phyloP scores from a whole-genome alignment of 2,888 invertebrate genomes.

The Dendrolimus pini region DNA sequence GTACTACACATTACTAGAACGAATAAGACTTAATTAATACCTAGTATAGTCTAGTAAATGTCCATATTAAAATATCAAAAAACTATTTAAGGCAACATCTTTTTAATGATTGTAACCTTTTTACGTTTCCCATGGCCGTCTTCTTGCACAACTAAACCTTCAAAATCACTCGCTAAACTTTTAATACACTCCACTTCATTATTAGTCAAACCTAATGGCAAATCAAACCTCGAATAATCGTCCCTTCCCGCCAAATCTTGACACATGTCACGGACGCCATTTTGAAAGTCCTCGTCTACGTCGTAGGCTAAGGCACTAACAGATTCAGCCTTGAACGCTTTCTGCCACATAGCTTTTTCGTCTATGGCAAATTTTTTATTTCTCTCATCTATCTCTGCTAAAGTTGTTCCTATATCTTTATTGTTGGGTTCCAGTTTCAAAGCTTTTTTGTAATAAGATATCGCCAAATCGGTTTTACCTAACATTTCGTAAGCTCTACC shows the following conservation, averaged over 20 bases:
- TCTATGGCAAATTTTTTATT: conserved; percentile 25
- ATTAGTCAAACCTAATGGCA: conserved; percentile 40
- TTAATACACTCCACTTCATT: conserved; percentile 48
- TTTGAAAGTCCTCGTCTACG: conserved; percentile 51
- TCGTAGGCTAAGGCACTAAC: conserved; percentile 31
- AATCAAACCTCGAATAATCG: conserved; percentile 46
- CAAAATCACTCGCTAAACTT: conserved; percentile 34
- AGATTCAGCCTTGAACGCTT: conserved; percentile 33
- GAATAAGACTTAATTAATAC: no score
- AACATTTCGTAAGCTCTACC: conserved; percentile 46
- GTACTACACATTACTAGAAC: no score
- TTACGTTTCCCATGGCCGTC: conserved; percentile 37
- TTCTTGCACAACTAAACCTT: conserved; percentile 35
- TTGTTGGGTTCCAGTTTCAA: conserved; percentile 60
- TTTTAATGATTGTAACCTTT: conserved; percentile 44
- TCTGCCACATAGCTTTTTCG: conserved; percentile 55
- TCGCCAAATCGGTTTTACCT: conserved; percentile 42
- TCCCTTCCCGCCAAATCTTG: conserved; percentile 41
- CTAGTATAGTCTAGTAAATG: no score
- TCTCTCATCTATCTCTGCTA: conserved; percentile 40
- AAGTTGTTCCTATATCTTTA: conserved; percentile 47
- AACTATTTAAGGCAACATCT: conserved; percentile 5
- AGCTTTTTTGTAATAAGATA: conserved; percentile 51
- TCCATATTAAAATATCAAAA: no score
- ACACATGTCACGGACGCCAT: conserved; percentile 47